Conservation (phyloP, 2,888 invertebrate genomes). For the Lasius fuliginosus region DNA sequence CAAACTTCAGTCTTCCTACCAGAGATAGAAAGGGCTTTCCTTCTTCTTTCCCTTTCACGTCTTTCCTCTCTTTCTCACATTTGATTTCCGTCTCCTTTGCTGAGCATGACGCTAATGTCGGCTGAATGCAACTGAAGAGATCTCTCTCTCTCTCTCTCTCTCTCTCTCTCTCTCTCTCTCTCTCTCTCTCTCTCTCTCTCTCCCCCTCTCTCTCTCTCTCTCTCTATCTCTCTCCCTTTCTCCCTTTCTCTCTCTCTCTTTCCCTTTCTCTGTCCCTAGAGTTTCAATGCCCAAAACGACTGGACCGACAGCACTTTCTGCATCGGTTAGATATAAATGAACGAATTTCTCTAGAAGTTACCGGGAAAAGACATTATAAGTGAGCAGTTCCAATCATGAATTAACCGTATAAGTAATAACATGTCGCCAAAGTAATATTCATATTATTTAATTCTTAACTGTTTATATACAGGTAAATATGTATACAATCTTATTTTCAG, state of each 20-base stretch:
- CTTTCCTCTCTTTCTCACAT: constrained; percentile 43
- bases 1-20: constrained; percentile 77
- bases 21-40: constrained; percentile 66
- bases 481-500: not conserved
- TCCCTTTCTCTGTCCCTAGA: constrained; percentile 27
- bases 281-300: constrained; percentile 70
- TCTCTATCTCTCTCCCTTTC: not conserved
- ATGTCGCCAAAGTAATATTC: constrained; percentile 64
- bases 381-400: constrained; percentile 53
- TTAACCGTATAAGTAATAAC: constrained; percentile 33
- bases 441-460: not conserved
- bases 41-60: constrained; percentile 32
- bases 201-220: not conserved
- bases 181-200: constrained; percentile 34
- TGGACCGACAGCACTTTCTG: constrained; percentile 66
- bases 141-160: constrained; percentile 43
- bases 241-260: constrained; percentile 36
- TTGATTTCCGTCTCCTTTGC: constrained; percentile 63
- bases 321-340: constrained; percentile 75
- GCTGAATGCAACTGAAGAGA: constrained; percentile 72
- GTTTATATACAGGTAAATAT: not conserved
- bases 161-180: not conserved
- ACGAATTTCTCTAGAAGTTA: constrained; percentile 74
- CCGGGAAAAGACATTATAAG: constrained; percentile 69
- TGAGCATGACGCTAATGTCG: constrained; percentile 67